Evolutionary conservation across 2,113 vertebrate genomes (phyloP), one percentile per base, ranked within the genome.

Genomic region (Buteo buteo): DNA sequence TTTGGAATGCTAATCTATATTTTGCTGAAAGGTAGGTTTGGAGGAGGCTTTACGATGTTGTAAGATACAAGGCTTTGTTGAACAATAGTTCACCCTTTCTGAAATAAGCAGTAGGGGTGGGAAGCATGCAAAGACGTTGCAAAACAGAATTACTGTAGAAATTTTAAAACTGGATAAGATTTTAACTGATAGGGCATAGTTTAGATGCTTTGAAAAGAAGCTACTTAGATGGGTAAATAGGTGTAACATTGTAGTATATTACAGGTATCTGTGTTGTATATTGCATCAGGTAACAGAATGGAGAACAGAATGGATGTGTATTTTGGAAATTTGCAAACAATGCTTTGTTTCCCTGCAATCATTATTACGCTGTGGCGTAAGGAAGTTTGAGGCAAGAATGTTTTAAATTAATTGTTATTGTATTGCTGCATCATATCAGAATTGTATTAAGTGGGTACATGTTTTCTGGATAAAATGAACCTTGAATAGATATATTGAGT

Each of bases 11-110:
- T 96, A 22, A 47, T 98, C 54, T 98, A 84, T 81, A 87, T 98
- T 93, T 94, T 98, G 69, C 94, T 98, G 93, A 97, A 97, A 91
- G 98, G 98, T 98, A 96, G 64, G 98, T 96, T 59, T 87, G 52
- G 70, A 88, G 67, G 66, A 58, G 55, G 29, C 80, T 87, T 88
- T 44, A 64, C 11, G 4, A 1, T 16, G 22, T 28, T 4, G 7
- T 82, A 31, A 67, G 80, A 19, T 81, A 8, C 42, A n/a, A 20
- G 50, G 65, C n/a, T 88, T 55, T 61, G 20, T 36, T 40, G 44
- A 70, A 79, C 40, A 70, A 3, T 19, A 54, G 50, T 22, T 95
- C 1, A 7, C 13, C 91, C 81, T 55, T 62, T 73, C 69, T 9
- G 11, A 32, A 61, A 52, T 10, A 59, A 78, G 82, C 3, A 6